These are phyloP conservation scores for Epizoanthus stellaris DNA, from an alignment of 92 coral and sea anemone genomes.

Conservation along the genomic window DNA sequence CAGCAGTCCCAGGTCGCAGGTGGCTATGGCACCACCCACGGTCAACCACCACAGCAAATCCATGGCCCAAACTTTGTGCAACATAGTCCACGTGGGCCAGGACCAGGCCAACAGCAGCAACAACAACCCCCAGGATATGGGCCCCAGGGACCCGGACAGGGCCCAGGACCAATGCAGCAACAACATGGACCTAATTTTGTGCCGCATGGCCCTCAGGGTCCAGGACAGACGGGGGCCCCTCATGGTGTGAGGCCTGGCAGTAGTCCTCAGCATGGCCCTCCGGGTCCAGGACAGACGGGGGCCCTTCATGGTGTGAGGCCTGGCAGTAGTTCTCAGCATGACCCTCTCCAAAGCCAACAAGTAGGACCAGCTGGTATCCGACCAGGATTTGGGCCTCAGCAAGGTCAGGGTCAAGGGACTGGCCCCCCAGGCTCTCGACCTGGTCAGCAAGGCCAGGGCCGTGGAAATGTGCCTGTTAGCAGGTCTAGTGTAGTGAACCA, in stretches of 20 bases:
- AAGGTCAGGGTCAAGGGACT: constrained; percentile 5
- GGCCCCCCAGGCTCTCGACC: constrained; percentile 2
- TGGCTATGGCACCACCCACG: constrained; percentile 19
- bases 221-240: constrained; percentile 9
- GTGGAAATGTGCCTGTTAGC: constrained; percentile 32
- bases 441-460: constrained; percentile 15
- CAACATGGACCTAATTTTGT: constrained; percentile 63
- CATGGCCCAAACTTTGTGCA: constrained; percentile 40
- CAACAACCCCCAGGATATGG: constrained; percentile 34
- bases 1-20: constrained; percentile 16
- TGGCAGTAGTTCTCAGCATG: constrained; percentile 5
- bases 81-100: constrained; percentile 3
- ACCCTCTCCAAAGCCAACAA: constrained; percentile 31
- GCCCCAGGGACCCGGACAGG: constrained; percentile 73
- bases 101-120: constrained; percentile 22
- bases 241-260: constrained; percentile 11
- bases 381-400: constrained; percentile 18
- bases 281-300: constrained; percentile 4
- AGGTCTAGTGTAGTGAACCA: constrained; percentile 13
- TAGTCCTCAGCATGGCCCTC: constrained; percentile 24
- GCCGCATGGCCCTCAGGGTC: constrained; percentile 36
- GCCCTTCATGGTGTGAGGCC: constrained; percentile 23
- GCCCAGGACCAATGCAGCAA: constrained; percentile 52
- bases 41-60: constrained; percentile 16
- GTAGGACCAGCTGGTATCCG: background rate